phyloP scores from a whole-genome alignment of 2,113 vertebrate genomes.

The Henicopernis longicauda region DNA sequence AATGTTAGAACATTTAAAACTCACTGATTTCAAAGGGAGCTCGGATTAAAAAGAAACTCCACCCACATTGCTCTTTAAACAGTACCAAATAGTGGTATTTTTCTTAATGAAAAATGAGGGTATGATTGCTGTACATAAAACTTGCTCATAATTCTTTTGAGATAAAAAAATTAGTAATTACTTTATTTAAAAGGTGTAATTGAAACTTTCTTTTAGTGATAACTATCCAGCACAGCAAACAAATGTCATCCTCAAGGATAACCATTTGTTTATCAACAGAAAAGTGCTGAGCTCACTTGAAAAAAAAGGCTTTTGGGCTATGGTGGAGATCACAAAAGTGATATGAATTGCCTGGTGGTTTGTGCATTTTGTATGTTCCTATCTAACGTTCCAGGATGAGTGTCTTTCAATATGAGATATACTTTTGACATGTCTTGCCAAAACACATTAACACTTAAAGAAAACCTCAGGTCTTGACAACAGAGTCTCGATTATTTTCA shows the following conservation, averaged over 20 bases:
- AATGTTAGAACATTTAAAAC: neutral
- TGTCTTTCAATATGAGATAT: neutral
- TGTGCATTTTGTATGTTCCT: neutral
- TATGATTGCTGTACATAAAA: neutral
- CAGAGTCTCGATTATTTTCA: slow-evolving; percentile 37
- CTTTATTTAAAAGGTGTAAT: neutral
- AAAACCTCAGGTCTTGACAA: slow-evolving; percentile 25
- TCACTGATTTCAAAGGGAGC: neutral
- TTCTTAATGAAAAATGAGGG: neutral
- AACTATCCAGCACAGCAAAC: neutral
- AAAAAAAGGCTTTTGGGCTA: neutral
- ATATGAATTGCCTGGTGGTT: neutral
- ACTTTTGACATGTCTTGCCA: slow-evolving; percentile 10
- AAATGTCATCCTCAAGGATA: neutral
- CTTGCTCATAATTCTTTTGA: neutral
- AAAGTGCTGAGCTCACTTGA: neutral
- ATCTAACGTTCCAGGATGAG: neutral
- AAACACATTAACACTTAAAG: neutral
- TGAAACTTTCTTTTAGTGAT: neutral
- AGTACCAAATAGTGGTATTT: neutral
- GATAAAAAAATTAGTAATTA: neutral
- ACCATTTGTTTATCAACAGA: neutral
- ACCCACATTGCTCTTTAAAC: neutral
- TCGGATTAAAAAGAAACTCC: neutral
- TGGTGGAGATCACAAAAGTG: neutral